phyloP scores from a whole-genome alignment of 1,140 invertebrate species.

The Drosophila hydei region DNA sequence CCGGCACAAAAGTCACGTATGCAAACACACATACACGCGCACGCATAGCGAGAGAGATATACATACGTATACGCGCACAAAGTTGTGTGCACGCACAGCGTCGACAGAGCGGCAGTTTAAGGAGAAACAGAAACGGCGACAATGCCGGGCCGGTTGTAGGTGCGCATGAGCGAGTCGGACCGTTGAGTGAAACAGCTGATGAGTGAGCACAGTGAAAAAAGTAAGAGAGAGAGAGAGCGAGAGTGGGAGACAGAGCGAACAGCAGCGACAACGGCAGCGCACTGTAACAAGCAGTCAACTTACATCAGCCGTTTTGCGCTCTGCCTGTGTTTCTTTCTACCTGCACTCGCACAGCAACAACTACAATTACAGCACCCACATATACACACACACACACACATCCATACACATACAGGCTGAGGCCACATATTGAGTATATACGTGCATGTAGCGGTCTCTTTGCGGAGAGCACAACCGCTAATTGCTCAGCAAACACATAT shows the following conservation, averaged over 20 bases:
- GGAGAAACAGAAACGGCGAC: slow-evolving; percentile 38
- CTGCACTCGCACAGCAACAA: slow-evolving; percentile 43
- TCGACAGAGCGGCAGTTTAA: slow-evolving; percentile 26
- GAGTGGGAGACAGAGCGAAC: slow-evolving; percentile 24
- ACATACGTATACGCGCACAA: background rate
- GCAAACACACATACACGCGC: slow-evolving; percentile 43
- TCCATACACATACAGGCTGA: background rate
- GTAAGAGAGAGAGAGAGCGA: slow-evolving; percentile 14
- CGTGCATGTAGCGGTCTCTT: slow-evolving; percentile 43
- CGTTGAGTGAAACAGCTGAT: slow-evolving; percentile 56
- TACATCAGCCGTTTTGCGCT: slow-evolving; percentile 66
- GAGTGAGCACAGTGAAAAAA: background rate
- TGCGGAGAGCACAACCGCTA: slow-evolving; percentile 53
- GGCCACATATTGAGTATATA: slow-evolving; percentile 21
- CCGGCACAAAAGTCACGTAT: slow-evolving; percentile 75
- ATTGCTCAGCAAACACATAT: slow-evolving; percentile 55
- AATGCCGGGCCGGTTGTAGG: slow-evolving; percentile 63
- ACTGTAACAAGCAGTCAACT: slow-evolving; percentile 62
- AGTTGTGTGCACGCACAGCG: background rate
- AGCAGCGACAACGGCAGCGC: slow-evolving; percentile 17
- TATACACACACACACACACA: slow-evolving; percentile 14
- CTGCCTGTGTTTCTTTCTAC: slow-evolving; percentile 45
- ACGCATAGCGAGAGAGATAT: slow-evolving; percentile 13
- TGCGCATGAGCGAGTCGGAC: slow-evolving; percentile 67
- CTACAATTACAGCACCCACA: slow-evolving; percentile 45